Base-by-base conservation (phyloP, 2,797 vertebrate genomes). In the Ptychobarbus kaznakovi region DNA sequence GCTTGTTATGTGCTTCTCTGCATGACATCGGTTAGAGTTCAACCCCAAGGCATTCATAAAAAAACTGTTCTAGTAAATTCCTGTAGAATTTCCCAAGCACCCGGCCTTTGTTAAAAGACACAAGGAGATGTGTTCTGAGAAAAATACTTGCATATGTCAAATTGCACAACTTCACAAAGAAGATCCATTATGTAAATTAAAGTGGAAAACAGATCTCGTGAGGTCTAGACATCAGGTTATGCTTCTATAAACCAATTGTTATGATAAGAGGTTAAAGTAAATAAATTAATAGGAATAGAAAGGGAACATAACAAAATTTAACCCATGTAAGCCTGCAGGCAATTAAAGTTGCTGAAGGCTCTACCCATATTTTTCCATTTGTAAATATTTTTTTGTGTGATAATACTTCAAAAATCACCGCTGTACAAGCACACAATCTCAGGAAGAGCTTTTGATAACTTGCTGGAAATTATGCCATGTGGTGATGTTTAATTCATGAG, bases 141-240 rank as follows among this genome's bases (percentile, higher is more conserved):
- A 92, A 91, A 92, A 91, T 88, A 91, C 90, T 86, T 92, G 90
- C 91, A 93, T 86, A 92, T 92, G 92, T 86, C 49, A 89, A 88
- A 91, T 81, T 87, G 78, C 77, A 87, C 75, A 28, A 83, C 82
- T 89, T 83, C 84, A 46, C 61, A 81, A 42, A 38, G 11, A 89
- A 91, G 76, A 84, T 46, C 28, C 81, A 61, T 83, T 72, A 78
- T 90, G 38, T 44, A 42, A 76, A 83, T 78, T 22, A 73, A 63
- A 53, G 51, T 53, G 20, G 5, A 65, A 83, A 32, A 35, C 49
- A 35, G 49, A 44, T 38, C n/a, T 44, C 1, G 4, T n/a, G 66
- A 12, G 15, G 82, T 83, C 44, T 53, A 83, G 32, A 66, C 72
- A 83, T 4, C 72, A 66, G 25, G 40, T 20, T 40, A 40, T 77